Percentiles rank a stretch among this genome's conserved stretches.
Conservation (phyloP, 2,888 invertebrate species). For the Agonopterix alstromeriana region DNA sequence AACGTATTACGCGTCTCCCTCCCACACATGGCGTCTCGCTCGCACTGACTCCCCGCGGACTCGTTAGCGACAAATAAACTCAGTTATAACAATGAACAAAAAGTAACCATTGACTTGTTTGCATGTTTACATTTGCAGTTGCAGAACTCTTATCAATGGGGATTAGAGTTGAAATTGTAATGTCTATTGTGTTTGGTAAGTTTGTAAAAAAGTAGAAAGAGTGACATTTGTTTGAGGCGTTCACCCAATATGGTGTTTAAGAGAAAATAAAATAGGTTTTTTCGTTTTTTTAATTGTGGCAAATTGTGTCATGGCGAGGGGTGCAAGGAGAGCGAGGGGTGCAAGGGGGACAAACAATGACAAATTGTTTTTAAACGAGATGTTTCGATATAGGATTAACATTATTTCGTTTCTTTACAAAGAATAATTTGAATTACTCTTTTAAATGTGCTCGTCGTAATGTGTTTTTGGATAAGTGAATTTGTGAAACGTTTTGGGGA, state of each 20-base stretch:
- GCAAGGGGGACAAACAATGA: constrained; percentile 12
- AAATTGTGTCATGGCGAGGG: constrained; percentile 38
- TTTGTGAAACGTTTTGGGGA: background rate
- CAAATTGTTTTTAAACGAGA: constrained; percentile 32
- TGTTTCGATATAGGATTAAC: constrained; percentile 11
- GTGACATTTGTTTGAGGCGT: constrained; percentile 73
- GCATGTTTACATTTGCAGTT: constrained; percentile 16
- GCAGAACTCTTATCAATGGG: constrained; percentile 16
- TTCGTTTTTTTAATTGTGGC: constrained; percentile 62
- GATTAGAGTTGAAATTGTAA: constrained; percentile 14
- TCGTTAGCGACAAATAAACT: constrained; percentile 67
- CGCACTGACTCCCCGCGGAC: constrained; percentile 49
- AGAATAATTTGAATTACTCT: background rate
- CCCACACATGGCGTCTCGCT: constrained; percentile 18
- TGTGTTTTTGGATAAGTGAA: background rate
- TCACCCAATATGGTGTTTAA: constrained; percentile 61
- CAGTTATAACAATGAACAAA: constrained; percentile 66
- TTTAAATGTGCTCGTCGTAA: background rate
- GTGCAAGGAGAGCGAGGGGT: constrained; percentile 8
- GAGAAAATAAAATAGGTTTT: constrained; percentile 60
- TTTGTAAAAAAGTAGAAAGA: constrained; percentile 21
- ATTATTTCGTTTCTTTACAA: background rate
- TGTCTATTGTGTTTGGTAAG: constrained; percentile 12
- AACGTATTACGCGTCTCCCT: constrained; percentile 17
- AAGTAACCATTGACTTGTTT: constrained; percentile 44